Base-by-base conservation (phyloP, 2,113 vertebrate species). In the Murina feae region DNA sequence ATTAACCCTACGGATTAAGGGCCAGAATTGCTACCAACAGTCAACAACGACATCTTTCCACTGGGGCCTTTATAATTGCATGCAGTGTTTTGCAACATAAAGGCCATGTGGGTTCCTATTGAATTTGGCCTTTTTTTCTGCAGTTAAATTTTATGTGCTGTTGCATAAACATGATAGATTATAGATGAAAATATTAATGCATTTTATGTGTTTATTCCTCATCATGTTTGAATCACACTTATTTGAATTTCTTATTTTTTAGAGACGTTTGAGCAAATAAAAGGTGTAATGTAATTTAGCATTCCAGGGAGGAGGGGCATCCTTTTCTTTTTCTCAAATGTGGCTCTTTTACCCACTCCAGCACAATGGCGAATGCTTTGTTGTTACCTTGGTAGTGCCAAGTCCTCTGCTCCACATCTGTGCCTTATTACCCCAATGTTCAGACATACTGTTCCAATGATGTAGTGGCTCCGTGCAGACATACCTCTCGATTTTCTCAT, bases 351-450 rank as follows among this genome's bases (percentile, higher is more conserved):
- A 95, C 69, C 92, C 94, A 75, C 91, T 93, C 28, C 17, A 97
- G 91, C 91, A 89, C 75, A 90, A 63, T 75, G 49, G 69, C 81
- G 91, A 97, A 94, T 94, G 78, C 96, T 94, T 90, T 88, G 96
- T 58, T 87, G 89, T 95, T 89, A 95, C 89, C 80, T 95, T 97
- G 95, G 75, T 96, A 96, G 92, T 98, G 97, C 98, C 97, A 97
- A 96, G 96, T 97, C 76, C 68, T 96, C 97, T 65, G 89, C 91
- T 97, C 96, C 98, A 98, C 98, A 98, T 98, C 98, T 98, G 98
- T 97, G 98, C 86, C 97, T 98, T 96, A 96, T 98, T 98, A 98
- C 96, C 92, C 95, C 92, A 93, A 96, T 2, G 0, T 95, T 97
- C 96, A 95, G 89, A 97, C 98, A 96, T 91, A 82, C 97, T 97